phyloP scores from a whole-genome alignment of 2,888 invertebrate genomes.

The Megaustenia siamemsis region DNA sequence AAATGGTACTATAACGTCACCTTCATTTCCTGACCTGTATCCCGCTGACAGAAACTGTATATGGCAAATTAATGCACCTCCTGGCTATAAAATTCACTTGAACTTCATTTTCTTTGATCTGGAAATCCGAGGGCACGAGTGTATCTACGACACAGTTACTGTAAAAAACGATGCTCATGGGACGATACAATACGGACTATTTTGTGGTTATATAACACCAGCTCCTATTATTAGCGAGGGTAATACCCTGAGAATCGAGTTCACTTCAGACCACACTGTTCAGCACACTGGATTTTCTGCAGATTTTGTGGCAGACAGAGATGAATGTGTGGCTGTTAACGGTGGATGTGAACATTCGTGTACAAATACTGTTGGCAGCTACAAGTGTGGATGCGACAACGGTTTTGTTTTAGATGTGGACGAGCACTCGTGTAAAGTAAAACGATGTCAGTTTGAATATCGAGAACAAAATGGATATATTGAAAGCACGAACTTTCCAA shows the following conservation, averaged over 20 bases:
- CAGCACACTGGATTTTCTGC: slow-evolving; percentile 97
- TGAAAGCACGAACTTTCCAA: slow-evolving; percentile 94
- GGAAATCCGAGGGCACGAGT: slow-evolving; percentile 96
- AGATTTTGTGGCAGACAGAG: slow-evolving; percentile 86
- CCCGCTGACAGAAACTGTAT: slow-evolving; percentile 97
- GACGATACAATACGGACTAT: slow-evolving; percentile 82
- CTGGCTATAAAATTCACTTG: slow-evolving; percentile 94
- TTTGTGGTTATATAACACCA: slow-evolving; percentile 90
- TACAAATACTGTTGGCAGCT: slow-evolving; percentile 94
- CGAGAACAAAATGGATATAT: slow-evolving; percentile 90
- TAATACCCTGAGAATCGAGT: slow-evolving; percentile 92
- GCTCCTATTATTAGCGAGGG: slow-evolving; percentile 94
- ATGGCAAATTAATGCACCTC: slow-evolving; percentile 97
- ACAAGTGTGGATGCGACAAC: slow-evolving; percentile 95
- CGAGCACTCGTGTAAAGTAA: slow-evolving; percentile 97
- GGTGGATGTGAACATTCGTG: slow-evolving; percentile 99
- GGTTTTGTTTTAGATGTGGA: slow-evolving; percentile 97
- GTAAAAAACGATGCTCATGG: slow-evolving; percentile 85
- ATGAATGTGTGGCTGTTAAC: slow-evolving; percentile 96
- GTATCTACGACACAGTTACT: slow-evolving; percentile 97
- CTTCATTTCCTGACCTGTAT: slow-evolving; percentile 96
- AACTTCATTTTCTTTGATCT: slow-evolving; percentile 99
- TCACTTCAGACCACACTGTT: slow-evolving; percentile 96
- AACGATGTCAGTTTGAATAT: slow-evolving; percentile 97
- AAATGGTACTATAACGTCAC: slow-evolving; percentile 96